Percentiles rank a stretch among this genome's conserved stretches.
Conservation (phyloP, 2,888 invertebrate genomes). For the Sialis lutaria region DNA sequence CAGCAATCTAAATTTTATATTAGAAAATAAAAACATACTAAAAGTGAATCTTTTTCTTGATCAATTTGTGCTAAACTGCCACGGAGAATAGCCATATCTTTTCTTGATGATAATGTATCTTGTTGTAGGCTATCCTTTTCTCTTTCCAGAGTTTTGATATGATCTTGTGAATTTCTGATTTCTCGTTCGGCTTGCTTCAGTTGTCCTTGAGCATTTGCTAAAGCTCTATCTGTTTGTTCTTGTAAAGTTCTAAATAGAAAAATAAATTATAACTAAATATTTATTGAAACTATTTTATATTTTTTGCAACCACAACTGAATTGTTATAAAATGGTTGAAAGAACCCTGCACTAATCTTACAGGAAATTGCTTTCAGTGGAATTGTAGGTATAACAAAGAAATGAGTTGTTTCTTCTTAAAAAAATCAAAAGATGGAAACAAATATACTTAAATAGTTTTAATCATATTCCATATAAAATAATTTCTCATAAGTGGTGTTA, state of each 20-base stretch:
- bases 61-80: slow-evolving; percentile 45
- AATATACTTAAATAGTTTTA: too few species aligned
- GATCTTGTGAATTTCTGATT: slow-evolving; percentile 38
- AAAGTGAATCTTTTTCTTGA: slow-evolving; percentile 48
- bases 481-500: too few species aligned
- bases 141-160: slow-evolving; percentile 35
- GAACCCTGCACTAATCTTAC: too few species aligned
- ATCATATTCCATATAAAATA: too few species aligned
- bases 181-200: slow-evolving; percentile 44
- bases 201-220: slow-evolving; percentile 50
- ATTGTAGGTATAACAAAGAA: too few species aligned
- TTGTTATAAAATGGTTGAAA: too few species aligned
- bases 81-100: slow-evolving; percentile 43
- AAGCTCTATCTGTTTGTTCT: slow-evolving; percentile 57
- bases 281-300: too few species aligned
- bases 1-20: slow-evolving; percentile 3
- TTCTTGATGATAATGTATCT: slow-evolving; percentile 39
- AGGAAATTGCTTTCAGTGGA: too few species aligned
- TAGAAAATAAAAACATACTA: slow-evolving; percentile 22
- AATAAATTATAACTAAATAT: too few species aligned
- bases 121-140: slow-evolving; percentile 38
- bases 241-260: slow-evolving; percentile 41
- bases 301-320: too few species aligned
- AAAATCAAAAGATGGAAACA: too few species aligned
- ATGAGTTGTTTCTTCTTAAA: too few species aligned